Percentiles rank a stretch among this genome's conserved stretches.
Evolutionary conservation across 2,797 vertebrate species (phyloP).

Genomic region (Ficedula albicollis): DNA sequence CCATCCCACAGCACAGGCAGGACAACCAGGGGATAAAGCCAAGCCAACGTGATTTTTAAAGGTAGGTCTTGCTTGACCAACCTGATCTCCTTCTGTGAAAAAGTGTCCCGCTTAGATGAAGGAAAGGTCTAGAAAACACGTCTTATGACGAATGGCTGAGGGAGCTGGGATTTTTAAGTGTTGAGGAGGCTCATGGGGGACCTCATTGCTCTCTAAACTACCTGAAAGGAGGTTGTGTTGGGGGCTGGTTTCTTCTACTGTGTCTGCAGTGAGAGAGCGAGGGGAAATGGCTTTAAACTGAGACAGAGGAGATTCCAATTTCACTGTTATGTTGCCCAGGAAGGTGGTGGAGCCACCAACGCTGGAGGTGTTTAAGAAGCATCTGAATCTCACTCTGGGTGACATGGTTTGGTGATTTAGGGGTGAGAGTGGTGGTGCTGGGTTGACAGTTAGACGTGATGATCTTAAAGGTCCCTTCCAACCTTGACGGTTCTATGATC

Average conservation of each 20-base stretch:
- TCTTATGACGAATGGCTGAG: neutral
- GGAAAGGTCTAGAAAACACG: neutral
- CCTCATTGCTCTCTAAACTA: neutral
- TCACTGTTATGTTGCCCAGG: neutral
- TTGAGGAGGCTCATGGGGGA: neutral
- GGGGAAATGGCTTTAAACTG: neutral
- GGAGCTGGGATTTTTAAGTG: neutral
- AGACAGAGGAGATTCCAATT: neutral
- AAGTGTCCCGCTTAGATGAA: neutral
- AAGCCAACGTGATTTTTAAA: neutral
- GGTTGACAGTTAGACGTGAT: neutral
- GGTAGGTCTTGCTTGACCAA: neutral
- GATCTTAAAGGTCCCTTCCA: neutral
- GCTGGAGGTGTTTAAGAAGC: neutral
- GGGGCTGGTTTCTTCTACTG: neutral
- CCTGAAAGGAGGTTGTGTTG: neutral
- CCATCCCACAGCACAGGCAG: neutral
- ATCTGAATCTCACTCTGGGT: neutral
- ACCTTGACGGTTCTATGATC: neutral
- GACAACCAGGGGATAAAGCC: neutral
- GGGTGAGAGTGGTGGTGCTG: neutral
- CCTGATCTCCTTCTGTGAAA: neutral
- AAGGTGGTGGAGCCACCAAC: neutral
- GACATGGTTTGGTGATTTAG: neutral
- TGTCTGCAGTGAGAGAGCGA: fast-evolving